Evolutionary conservation across 2,113 vertebrate genomes (phyloP), one percentile per base, ranked within the genome.

Genomic region (Indicator maculatus): DNA sequence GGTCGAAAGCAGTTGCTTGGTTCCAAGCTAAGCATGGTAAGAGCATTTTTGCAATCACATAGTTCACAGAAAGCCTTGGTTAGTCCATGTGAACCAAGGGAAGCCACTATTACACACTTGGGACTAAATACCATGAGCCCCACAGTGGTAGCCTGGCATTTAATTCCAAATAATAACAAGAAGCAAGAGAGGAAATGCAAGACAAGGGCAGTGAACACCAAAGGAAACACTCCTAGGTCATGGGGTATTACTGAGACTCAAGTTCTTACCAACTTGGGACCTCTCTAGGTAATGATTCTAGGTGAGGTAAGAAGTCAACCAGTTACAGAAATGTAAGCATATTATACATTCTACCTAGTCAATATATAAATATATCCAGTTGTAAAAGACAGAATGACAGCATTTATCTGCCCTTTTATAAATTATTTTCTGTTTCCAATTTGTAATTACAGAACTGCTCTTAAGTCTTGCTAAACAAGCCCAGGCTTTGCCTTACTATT

Each of bases 361-460:
- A 56, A 31, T 20, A 60, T 9, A 83, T 41, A 80, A 80, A 66
- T 38, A 59, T 14, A 67, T 71, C 69, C 79, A 91, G 58, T 31
- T 83, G 56, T 56, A 81, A 77, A 77, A 88, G 41, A 75, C 0
- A 67, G 61, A 88, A 58, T 24, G 44, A 53, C 33, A 81, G 55
- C 38, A 69, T 82, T 74, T 93, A 53, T 86, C 81, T 86, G 47
- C 28, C 21, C 36, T 53, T 24, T 38, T 66, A n/a, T 20, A 33
- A n/a, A 71, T 18, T 16, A 71, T 71, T 84, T 89, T 86, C 77
- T 91, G 59, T 83, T 94, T 82, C 66, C 38, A 89, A 59, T 85
- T 87, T 87, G 66, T 82, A 89, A 91, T 82, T 85, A 79, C 66
- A 83, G 72, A 64, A 79, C 55, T 64, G 14, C 36, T 74, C 59